Percentiles rank a stretch among this genome's conserved stretches.
These are phyloP conservation scores for Mamestra brassicae DNA, from an alignment of 2,888 invertebrate species.

Conservation along the genomic window DNA sequence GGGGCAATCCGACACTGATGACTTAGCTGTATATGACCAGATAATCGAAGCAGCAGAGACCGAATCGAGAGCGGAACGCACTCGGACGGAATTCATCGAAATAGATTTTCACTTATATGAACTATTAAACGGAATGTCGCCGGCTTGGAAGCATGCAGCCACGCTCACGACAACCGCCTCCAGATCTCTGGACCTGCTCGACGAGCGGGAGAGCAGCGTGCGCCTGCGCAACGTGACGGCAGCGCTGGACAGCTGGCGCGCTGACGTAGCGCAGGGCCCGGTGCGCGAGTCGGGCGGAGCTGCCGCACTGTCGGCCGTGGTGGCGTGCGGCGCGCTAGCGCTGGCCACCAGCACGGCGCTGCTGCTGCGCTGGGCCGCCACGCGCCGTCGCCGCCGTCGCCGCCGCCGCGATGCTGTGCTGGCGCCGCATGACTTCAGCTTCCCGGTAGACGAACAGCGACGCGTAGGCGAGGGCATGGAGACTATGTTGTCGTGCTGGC, in stretches of 20 bases:
- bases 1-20: conserved; percentile 18
- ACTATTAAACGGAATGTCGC: conserved; percentile 39
- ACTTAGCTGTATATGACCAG: conserved; percentile 50
- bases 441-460: conserved; percentile 79
- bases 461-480: conserved; percentile 94
- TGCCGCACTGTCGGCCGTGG: conserved; percentile 50
- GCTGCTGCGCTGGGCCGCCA: conserved; percentile 65
- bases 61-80: conserved; percentile 42
- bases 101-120: conserved; percentile 71
- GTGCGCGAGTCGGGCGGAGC: conserved; percentile 38
- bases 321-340: conserved; percentile 52
- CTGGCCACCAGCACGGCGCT: conserved; percentile 58
- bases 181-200: conserved; percentile 64
- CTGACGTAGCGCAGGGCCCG: conserved; percentile 27
- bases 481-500: conserved; percentile 96
- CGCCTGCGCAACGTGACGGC: conserved; percentile 63
- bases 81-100: conserved; percentile 56
- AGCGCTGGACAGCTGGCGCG: conserved; percentile 59
- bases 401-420: conserved; percentile 73
- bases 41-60: conserved; percentile 46
- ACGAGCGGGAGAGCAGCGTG: conserved; percentile 68
- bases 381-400: conserved; percentile 70
- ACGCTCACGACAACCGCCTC: conserved; percentile 64
- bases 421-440: conserved; percentile 71
- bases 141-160: conserved; percentile 70